Conservation (phyloP, 1,140 invertebrate species). For the Eulimnadia texana region DNA sequence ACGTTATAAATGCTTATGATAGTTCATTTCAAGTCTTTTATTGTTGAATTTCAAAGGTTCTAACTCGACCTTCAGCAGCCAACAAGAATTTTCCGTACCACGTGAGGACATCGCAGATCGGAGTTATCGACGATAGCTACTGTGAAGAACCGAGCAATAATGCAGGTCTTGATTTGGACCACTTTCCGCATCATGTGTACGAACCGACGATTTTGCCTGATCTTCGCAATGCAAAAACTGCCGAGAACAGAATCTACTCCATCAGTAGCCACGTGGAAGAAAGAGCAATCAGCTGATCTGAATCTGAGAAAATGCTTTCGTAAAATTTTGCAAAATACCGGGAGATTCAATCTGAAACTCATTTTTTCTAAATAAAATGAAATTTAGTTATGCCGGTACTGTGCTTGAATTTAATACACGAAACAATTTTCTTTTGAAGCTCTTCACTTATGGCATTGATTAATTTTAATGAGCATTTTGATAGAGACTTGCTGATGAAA, state of each 20-base stretch:
- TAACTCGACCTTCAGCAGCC: slow-evolving; percentile 61
- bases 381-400: too few species aligned
- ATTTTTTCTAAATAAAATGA: too few species aligned
- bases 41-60: too few species aligned
- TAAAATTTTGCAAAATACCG: neutral
- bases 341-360: too few species aligned
- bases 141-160: neutral
- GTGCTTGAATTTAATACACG: too few species aligned
- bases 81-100: slow-evolving; percentile 80
- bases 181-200: slow-evolving; percentile 13
- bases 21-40: too few species aligned
- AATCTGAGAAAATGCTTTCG: neutral
- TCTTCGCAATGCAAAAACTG: neutral
- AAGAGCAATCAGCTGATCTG: neutral
- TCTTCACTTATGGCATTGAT: too few species aligned
- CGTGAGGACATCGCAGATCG: slow-evolving; percentile 63
- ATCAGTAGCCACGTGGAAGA: neutral
- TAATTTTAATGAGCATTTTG: too few species aligned
- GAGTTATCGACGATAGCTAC: slow-evolving; percentile 37
- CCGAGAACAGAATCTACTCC: neutral
- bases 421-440: too few species aligned
- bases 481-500: too few species aligned
- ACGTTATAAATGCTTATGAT: neutral
- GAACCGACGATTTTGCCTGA: neutral
- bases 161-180: slow-evolving; percentile 1